Percentiles rank a stretch among this genome's conserved stretches.
Conservation (phyloP, 2,888 invertebrate species). For the Notodromas monacha region DNA sequence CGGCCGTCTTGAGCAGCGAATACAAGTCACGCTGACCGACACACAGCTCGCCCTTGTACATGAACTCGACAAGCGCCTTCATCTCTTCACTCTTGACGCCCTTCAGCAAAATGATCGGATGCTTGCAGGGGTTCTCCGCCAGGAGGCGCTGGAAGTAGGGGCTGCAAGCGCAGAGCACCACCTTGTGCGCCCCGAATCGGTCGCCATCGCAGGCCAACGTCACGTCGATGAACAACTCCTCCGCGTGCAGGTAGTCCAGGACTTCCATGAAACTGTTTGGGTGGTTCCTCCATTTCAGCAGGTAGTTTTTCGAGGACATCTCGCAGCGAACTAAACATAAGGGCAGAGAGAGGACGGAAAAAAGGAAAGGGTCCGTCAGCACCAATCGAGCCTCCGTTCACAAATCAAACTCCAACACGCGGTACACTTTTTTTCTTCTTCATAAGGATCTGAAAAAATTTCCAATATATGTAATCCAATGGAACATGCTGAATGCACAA, state of each 20-base stretch:
- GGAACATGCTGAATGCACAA: no score
- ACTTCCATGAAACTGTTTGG: conserved; percentile 12
- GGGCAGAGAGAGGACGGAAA: no score
- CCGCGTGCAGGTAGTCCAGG: conserved; percentile 12
- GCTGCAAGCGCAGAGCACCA: conserved; percentile 13
- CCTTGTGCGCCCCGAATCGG: conserved; percentile 13
- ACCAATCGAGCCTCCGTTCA: no score
- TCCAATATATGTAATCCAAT: no score
- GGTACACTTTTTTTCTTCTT: no score
- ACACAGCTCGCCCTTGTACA: conserved; percentile 10
- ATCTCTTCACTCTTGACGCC: conserved; percentile 9
- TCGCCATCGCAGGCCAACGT: conserved; percentile 13
- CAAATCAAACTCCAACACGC: no score
- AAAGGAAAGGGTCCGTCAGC: no score
- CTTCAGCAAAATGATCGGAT: conserved; percentile 10
- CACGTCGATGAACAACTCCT: conserved; percentile 12
- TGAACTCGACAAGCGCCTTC: conserved; percentile 10
- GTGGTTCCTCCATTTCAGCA: conserved; percentile 13
- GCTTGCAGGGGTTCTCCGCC: conserved; percentile 10
- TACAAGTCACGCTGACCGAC: conserved; percentile 10
- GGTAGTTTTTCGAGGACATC: background rate
- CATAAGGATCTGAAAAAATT: no score
- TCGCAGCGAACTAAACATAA: no score
- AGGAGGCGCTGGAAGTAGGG: conserved; percentile 12
- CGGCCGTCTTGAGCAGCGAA: conserved; percentile 9